Conservation (phyloP, 2,888 invertebrate species). For the Cetonia aurata region DNA sequence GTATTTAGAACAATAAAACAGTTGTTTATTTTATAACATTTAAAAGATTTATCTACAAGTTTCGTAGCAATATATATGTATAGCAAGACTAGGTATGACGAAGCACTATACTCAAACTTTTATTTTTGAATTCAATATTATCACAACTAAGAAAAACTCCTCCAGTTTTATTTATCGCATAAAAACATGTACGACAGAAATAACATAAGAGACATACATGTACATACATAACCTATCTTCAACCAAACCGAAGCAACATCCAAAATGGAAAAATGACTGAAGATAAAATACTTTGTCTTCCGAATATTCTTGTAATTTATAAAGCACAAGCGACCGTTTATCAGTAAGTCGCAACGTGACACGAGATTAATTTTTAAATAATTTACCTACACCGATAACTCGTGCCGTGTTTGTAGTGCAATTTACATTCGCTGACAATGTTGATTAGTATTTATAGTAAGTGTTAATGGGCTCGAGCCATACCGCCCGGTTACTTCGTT, state of each 20-base stretch:
- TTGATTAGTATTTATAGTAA: slow-evolving; percentile 54
- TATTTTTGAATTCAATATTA: no score
- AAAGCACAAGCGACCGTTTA: slow-evolving; percentile 25
- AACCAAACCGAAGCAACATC: slow-evolving; percentile 13
- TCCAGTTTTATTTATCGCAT: no score
- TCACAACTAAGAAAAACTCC: no score
- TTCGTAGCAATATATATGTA: no score
- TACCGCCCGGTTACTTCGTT: slow-evolving; percentile 52
- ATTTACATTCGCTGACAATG: slow-evolving; percentile 49
- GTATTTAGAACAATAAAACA: no score
- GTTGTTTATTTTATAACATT: no score
- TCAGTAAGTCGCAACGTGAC: slow-evolving; percentile 30
- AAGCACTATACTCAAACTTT: no score
- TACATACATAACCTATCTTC: neutral
- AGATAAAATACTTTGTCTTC: slow-evolving; percentile 31
- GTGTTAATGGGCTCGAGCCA: slow-evolving; percentile 51
- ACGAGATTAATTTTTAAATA: slow-evolving; percentile 46
- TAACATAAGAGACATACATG: no score
- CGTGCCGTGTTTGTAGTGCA: slow-evolving; percentile 33
- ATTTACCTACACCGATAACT: slow-evolving; percentile 33
- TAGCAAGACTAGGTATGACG: no score
- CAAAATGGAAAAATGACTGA: slow-evolving; percentile 22
- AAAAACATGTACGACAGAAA: no score
- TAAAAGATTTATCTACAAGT: no score
- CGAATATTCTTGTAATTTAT: slow-evolving; percentile 19